phyloP scores from a whole-genome alignment of 1,140 invertebrate species.

The Gryllus bimaculatus region DNA sequence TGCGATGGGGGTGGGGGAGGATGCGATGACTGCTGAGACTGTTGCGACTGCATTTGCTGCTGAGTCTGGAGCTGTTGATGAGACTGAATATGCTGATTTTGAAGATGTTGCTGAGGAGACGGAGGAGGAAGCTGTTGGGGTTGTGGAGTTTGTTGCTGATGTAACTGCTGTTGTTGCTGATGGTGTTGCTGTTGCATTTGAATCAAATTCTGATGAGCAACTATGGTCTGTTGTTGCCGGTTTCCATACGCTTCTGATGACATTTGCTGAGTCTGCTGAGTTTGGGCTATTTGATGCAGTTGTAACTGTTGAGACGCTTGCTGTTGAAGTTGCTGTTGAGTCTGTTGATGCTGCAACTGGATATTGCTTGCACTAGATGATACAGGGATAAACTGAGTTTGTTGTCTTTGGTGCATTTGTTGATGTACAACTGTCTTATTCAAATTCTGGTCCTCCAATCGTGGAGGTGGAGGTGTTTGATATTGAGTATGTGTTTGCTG shows the following conservation, averaged over 20 bases:
- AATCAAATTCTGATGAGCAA: conserved; percentile 9
- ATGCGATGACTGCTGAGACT: conserved; percentile 33
- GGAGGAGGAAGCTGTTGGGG: not conserved
- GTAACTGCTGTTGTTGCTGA: conserved; percentile 29
- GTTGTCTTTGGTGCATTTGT: conserved; percentile 11
- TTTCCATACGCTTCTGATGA: conserved; percentile 28
- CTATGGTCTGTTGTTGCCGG: conserved; percentile 27
- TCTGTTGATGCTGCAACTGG: conserved; percentile 23
- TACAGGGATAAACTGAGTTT: conserved; percentile 12
- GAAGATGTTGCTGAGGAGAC: conserved; percentile 28
- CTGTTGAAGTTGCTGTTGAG: conserved; percentile 33
- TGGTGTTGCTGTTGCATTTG: conserved; percentile 26
- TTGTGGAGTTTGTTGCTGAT: conserved; percentile 28
- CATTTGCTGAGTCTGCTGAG: conserved; percentile 26
- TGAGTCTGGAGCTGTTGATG: conserved; percentile 32
- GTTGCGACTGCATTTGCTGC: conserved; percentile 26
- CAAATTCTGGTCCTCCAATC: conserved; percentile 9
- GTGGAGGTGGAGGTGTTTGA: conserved; percentile 8
- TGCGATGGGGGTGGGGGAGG: too few relatives aligned
- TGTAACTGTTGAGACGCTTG: conserved; percentile 32
- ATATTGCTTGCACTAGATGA: not conserved
- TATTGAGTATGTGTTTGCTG: conserved; percentile 12
- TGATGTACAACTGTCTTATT: conserved; percentile 8
- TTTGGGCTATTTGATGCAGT: conserved; percentile 12
- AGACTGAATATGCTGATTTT: conserved; percentile 32